Base-by-base conservation (phyloP, 2,888 invertebrate genomes). In the Cephus sareptanus region DNA sequence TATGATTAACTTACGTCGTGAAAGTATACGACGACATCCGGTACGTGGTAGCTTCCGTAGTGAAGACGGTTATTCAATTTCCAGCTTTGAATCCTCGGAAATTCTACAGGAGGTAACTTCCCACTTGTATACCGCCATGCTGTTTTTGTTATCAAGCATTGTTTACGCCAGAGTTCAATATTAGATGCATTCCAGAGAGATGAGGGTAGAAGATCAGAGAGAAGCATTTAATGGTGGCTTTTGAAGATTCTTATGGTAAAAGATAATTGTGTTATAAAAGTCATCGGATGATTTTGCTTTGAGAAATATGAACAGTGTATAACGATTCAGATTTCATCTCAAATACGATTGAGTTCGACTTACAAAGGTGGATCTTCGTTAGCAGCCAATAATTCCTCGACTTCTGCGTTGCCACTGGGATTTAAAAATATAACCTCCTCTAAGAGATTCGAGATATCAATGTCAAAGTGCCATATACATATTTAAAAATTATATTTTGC, bases 1-100 rank as follows among this genome's bases (percentile, higher is more conserved):
- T 86, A 96, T 96, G 79, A 95, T 96, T 81, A 95, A 95, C 87
- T 95, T 95, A 0, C 93, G 94, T 76, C 93, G 94, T 81, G 95
- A 95, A 82, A 94, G 95, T 31, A 93, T 94, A 79, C 94, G 94
- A 91, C 94, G 94, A 90, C 93, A 93, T 87, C 92, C 93, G 69
- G 90, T 90, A 81, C 89, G 93, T 77, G 91, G 92, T 4, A 89
- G 92, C 34, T 92, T 92, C 75, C 83, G 82, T 75, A 84, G 85
- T 78, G 87, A 85, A 23, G 87, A 87, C 76, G 85, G 81, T 31
- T 84, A 82, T 78, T 86, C 87, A 31, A 82, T 83, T n/a, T 87
- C 86, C 30, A 87, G 86, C 76, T 83, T 87, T 71, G 89, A 87
- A 76, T 88, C 88, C 11, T 83, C 87, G 1, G 86, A 87, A 70